Evolutionary conservation across 2,888 invertebrate genomes (phyloP), one percentile per base, ranked within the genome.

Genomic region (Drosophila suboccidentalis): DNA sequence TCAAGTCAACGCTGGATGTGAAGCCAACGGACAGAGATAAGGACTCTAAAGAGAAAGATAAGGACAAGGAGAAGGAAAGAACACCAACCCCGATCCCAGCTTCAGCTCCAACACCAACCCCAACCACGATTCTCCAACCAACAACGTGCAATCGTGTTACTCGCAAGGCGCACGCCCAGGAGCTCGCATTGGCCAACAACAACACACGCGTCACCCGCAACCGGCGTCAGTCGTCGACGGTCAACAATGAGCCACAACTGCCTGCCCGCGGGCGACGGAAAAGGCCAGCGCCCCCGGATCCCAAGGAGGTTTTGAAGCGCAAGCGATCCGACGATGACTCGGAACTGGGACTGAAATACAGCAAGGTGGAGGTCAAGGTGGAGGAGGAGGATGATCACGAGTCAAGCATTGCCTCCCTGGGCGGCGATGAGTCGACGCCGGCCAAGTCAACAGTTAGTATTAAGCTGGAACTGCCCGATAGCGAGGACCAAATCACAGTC

Each of bases 141-240:
- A 15, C 66, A 9, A 58, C 43, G 6, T 83, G 86, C 46, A 92
- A 92, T 58, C 83, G 92, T n/a, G 79, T 90, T 9, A 92, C 92
- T 9, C 91, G 92, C 44, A 92, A 92, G 50, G 80, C 92, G 0
- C 80, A 90, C 10, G 91, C 90, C 19, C 86, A 90, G 72, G 90
- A 91, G 67, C 87, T 89, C 63, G 86, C 81, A 2, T 4, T 77
- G 79, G 76, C 76, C 43, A 62, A 54, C 17, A 84, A 22, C 22
- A 22, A 22, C 22, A 91, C 91, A 0, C 89, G 92, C 11, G 76
- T 92, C 15, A 92, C 92, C 8, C 88, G 92, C 44, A 92, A 92
- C 49, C 89, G 90, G 9, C 74, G 75, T 3, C 80, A 88, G 41
- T 83, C 88, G 4, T 72, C 82, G 10, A 77, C 81, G 3, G 70